Evolutionary conservation across 1,140 invertebrate genomes (phyloP).

Genomic region (Calosoma granatense): DNA sequence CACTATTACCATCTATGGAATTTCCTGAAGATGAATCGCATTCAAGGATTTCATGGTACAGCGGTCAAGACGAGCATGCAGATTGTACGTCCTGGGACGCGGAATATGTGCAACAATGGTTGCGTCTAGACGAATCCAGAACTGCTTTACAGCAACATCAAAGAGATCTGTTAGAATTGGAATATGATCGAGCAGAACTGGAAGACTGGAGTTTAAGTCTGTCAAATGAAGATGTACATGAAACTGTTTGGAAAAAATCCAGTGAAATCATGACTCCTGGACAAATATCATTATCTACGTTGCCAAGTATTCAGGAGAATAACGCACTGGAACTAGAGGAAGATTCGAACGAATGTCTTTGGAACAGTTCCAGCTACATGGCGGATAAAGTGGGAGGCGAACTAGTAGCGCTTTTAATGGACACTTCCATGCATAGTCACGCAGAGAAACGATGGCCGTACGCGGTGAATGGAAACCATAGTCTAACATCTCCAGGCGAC

Average conservation of each 20-base stretch:
- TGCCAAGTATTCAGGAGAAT: slow-evolving; percentile 62
- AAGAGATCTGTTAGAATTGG: slow-evolving; percentile 53
- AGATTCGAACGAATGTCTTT: slow-evolving; percentile 60
- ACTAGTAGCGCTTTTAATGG: slow-evolving; percentile 36
- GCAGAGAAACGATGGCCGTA: slow-evolving; percentile 42
- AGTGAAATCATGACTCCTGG: slow-evolving; percentile 40
- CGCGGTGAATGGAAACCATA: slow-evolving; percentile 19
- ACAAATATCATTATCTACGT: slow-evolving; percentile 47
- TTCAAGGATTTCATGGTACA: slow-evolving; percentile 44
- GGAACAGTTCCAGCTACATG: slow-evolving; percentile 55
- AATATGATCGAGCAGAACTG: slow-evolving; percentile 62
- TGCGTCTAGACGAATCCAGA: slow-evolving; percentile 56
- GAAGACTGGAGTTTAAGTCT: slow-evolving; percentile 70
- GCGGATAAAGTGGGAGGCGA: slow-evolving; percentile 40
- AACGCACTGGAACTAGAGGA: slow-evolving; percentile 60
- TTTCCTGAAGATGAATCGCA: slow-evolving; percentile 22
- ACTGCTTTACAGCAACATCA: slow-evolving; percentile 54
- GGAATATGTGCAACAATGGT: slow-evolving; percentile 65
- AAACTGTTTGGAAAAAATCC: slow-evolving; percentile 38
- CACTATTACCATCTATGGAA: slow-evolving; percentile 23
- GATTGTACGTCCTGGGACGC: slow-evolving; percentile 57
- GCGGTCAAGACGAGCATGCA: slow-evolving; percentile 40
- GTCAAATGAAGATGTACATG: slow-evolving; percentile 53
- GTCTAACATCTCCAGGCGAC: slow-evolving; percentile 45
- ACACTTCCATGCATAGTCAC: slow-evolving; percentile 28